Percentiles rank a stretch among this genome's conserved stretches.
Evolutionary conservation across 2,888 invertebrate genomes (phyloP).

Genomic region (Cephalotes varians): DNA sequence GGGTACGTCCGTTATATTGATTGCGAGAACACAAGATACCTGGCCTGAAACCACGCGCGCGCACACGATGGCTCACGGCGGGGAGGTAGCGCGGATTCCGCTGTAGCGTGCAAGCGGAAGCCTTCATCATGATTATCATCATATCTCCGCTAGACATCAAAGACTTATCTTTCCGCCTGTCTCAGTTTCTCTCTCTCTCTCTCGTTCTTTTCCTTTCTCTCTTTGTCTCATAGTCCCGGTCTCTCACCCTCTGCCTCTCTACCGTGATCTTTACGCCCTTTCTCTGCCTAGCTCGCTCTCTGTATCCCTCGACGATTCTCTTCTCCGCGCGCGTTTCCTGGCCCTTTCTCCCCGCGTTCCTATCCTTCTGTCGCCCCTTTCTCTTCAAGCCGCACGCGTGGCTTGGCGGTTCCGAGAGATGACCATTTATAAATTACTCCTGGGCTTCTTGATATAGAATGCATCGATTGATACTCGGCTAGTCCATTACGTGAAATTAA

Average conservation of each 20-base stretch:
- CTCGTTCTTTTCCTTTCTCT: constrained; percentile 34
- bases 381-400: constrained; percentile 60
- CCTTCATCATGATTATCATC: constrained; percentile 81
- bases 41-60: constrained; percentile 70
- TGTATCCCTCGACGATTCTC: constrained; percentile 55
- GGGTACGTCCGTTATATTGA: constrained; percentile 73
- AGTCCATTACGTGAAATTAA: constrained; percentile 53
- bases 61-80: constrained; percentile 59
- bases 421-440: constrained; percentile 81
- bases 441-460: constrained; percentile 59
- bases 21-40: constrained; percentile 73
- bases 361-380: constrained; percentile 43
- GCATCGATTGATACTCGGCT: constrained; percentile 48
- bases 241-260: constrained; percentile 42
- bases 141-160: constrained; percentile 83
- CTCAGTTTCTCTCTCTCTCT: constrained; percentile 55
- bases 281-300: constrained; percentile 46
- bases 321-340: constrained; percentile 56
- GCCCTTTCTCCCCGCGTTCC: constrained; percentile 28
- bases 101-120: constrained; percentile 74
- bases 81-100: constrained; percentile 70
- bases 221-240: constrained; percentile 34
- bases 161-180: constrained; percentile 78
- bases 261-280: constrained; percentile 46
- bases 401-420: constrained; percentile 77